Conservation (phyloP, 64 coral and sea anemone genomes). For the Pocillopora verrucosa region DNA sequence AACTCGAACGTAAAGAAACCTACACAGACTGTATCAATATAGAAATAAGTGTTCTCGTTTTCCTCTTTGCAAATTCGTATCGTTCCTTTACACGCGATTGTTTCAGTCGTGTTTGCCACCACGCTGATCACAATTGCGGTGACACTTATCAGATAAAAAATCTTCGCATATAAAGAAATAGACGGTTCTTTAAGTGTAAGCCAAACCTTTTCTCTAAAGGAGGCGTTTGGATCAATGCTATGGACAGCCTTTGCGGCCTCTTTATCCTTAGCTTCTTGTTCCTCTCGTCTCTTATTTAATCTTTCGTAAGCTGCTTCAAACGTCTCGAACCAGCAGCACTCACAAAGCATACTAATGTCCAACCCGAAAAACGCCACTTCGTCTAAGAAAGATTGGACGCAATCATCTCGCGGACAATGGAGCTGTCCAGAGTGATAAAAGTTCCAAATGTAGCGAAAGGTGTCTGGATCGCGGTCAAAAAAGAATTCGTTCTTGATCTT, state of each 20-base stretch:
- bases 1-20: slow-evolving; percentile 78
- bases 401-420: slow-evolving; percentile 62
- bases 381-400: slow-evolving; percentile 49
- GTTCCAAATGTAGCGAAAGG: slow-evolving; percentile 72
- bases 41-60: slow-evolving; percentile 54
- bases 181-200: slow-evolving; percentile 54
- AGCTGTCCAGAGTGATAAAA: slow-evolving; percentile 68
- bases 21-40: slow-evolving; percentile 64
- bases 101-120: slow-evolving; percentile 67
- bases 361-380: slow-evolving; percentile 69
- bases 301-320: slow-evolving; percentile 41
- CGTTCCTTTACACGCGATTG: slow-evolving; percentile 56
- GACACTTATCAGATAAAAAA: slow-evolving; percentile 66
- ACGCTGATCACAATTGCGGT: slow-evolving; percentile 66
- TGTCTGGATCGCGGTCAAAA: slow-evolving; percentile 74
- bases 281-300: slow-evolving; percentile 23
- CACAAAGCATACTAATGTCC: slow-evolving; percentile 30
- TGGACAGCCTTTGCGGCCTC: neutral
- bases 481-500: slow-evolving; percentile 45
- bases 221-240: slow-evolving; percentile 14
- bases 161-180: slow-evolving; percentile 39
- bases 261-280: neutral
- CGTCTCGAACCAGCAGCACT: slow-evolving; percentile 56
- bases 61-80: slow-evolving; percentile 61
- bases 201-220: slow-evolving; percentile 64